Conservation (phyloP, 2,797 vertebrate genomes). For the Iguana delicatissima region DNA sequence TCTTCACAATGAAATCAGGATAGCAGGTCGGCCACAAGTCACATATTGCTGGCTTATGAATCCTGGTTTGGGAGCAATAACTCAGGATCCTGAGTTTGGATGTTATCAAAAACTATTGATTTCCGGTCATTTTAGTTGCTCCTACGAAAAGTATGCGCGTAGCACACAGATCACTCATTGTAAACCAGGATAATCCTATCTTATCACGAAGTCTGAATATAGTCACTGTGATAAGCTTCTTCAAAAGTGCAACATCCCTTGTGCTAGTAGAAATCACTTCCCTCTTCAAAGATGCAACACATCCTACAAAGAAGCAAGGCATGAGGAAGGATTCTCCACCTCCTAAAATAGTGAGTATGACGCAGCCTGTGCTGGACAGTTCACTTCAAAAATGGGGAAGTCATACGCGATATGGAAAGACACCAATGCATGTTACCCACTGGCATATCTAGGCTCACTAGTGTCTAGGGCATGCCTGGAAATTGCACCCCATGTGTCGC, state of each 20-base stretch:
- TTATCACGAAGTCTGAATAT: background rate
- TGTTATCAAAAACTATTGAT: background rate
- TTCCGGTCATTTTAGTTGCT: background rate
- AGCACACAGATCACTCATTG: background rate
- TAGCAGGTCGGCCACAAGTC: background rate
- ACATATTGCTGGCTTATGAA: background rate
- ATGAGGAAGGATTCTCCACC: background rate
- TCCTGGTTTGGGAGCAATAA: background rate
- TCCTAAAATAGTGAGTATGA: background rate
- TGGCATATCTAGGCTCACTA: no score
- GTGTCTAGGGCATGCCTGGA: no score
- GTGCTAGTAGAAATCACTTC: background rate
- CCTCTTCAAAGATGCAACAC: background rate
- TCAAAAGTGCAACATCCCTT: background rate
- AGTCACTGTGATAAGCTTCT: background rate
- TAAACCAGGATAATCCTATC: background rate
- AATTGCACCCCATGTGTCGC: no score
- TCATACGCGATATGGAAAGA: background rate
- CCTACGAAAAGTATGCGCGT: background rate
- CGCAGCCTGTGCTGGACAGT: background rate
- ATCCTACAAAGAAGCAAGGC: background rate
- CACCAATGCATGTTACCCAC: no score
- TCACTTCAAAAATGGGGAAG: conserved; percentile 32
- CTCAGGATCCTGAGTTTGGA: no score
- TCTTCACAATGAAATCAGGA: background rate